Base-by-base conservation (phyloP, 2,888 invertebrate species). In the Eristalinus sepulchralis region DNA sequence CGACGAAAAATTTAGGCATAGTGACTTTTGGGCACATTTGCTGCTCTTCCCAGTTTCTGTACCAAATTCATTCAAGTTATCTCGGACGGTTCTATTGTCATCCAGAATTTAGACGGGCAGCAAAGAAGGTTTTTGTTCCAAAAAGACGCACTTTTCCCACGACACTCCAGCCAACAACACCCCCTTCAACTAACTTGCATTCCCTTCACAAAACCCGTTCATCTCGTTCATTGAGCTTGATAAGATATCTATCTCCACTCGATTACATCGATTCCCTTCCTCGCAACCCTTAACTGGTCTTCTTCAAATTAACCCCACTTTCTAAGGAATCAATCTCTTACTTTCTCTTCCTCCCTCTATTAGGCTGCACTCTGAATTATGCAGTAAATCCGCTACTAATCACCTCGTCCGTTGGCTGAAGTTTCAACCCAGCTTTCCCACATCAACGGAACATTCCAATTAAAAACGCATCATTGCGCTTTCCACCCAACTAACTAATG, bases 381-480 rank as follows among this genome's bases (percentile, higher is more conserved):
- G 17, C 47, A 47, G 47, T 47, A 47, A 47, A 47, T 47, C 47
- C 47, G 47, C 47, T 47, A 17, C 47, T 47, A 47, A 47, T 47
- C 47, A 47, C 47, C 47, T 17, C 27, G 27, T 27, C 47, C 47
- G 47, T 47, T 47, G 17, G 47, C 47, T 17, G 17, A 17, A 47
- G n/a, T 27, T 27, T 47, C 47, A 8, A 17, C 47, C 47, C 47
- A 17, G 13, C 36, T 36, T 68, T 68, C 68, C 55, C 63, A 62
- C 68, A 62, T 70, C 36, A 24, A n/a, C 39, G 47, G 68, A 68
- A 53, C 33, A 60, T 77, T 39, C 27, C 60, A 85, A 81, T 85
- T 81, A 73, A 85, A 85, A 77, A 73, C 81, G 81, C 68, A 78
- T 85, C 85, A 78, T 36, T 71, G 72, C 36, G 8, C 67, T 60